phyloP scores from a whole-genome alignment of 2,113 vertebrate species.

The Tonatia bakeri region DNA sequence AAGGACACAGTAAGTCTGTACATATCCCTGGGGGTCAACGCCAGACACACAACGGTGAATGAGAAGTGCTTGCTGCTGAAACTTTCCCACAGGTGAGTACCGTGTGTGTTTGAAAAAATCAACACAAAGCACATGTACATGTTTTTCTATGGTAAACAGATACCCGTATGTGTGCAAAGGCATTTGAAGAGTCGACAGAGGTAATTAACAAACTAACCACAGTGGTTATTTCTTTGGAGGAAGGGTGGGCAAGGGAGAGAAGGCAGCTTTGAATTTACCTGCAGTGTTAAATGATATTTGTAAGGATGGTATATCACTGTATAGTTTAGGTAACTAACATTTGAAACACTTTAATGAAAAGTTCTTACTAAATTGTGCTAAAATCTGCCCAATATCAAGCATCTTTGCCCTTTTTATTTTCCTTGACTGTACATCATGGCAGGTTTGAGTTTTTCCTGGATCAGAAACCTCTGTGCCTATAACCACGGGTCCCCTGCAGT shows the following conservation, averaged over 20 bases:
- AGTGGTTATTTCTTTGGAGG: too few species aligned
- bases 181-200: not conserved
- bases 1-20: not conserved
- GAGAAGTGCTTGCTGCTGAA: too few species aligned
- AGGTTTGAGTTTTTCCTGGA: not conserved
- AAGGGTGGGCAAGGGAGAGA: accelerated
- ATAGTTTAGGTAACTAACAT: not conserved
- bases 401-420: not conserved
- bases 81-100: accelerated
- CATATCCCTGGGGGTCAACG: accelerated
- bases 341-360: not conserved
- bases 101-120: not conserved
- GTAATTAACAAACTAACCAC: not conserved
- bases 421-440: not conserved
- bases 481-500: not conserved
- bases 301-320: too few species aligned
- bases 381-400: not conserved
- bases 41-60: not conserved
- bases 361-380: not conserved
- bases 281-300: not conserved
- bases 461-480: not conserved
- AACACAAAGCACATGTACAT: not conserved
- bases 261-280: not conserved
- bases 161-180: not conserved
- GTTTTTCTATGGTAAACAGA: not conserved